A percentile compares a stretch with the other conserved stretches of the same genome.
These are phyloP conservation scores for Myotis planiceps DNA, from an alignment of 2,797 vertebrate species.

Conservation along the genomic window DNA sequence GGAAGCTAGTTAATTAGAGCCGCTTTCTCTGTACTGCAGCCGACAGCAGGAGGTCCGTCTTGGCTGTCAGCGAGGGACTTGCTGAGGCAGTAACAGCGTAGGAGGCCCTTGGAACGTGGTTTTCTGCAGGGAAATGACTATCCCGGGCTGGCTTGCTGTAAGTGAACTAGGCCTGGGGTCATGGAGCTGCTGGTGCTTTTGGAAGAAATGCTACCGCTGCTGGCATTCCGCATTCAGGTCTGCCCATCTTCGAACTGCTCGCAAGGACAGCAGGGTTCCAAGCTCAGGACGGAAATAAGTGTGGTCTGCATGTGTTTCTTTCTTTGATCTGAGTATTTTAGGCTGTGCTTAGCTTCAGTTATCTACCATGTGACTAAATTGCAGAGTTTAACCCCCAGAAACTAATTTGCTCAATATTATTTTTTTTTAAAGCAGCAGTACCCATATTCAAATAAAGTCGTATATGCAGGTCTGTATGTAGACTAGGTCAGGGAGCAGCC, in stretches of 20 bases:
- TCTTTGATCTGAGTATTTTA: not conserved
- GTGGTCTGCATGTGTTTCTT: not conserved
- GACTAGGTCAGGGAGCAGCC: not conserved
- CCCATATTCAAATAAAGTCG: not conserved
- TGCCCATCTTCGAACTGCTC: not conserved
- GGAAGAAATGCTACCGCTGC: not conserved
- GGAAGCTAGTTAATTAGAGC: slow-evolving; percentile 77
- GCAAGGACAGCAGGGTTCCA: not conserved
- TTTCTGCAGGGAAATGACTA: not conserved
- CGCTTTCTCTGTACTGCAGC: slow-evolving; percentile 70
- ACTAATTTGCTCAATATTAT: not conserved
- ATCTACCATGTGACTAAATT: not conserved
- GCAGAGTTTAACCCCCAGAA: not conserved
- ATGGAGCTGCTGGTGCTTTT: not conserved
- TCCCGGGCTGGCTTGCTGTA: not conserved
- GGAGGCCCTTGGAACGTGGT: not conserved
- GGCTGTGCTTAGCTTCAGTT: not conserved
- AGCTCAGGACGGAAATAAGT: not conserved
- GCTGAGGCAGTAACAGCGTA: not conserved
- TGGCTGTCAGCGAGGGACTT: slow-evolving; percentile 28
- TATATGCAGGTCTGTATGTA: not conserved
- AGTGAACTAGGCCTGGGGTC: slow-evolving; percentile 12
- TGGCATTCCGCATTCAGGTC: not conserved
- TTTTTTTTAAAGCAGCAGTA: not conserved
- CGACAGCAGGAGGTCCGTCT: slow-evolving; percentile 60